Evolutionary conservation across 2,888 invertebrate genomes (phyloP), one percentile per base, ranked within the genome.

Genomic region (Dolichopus griseipennis): DNA sequence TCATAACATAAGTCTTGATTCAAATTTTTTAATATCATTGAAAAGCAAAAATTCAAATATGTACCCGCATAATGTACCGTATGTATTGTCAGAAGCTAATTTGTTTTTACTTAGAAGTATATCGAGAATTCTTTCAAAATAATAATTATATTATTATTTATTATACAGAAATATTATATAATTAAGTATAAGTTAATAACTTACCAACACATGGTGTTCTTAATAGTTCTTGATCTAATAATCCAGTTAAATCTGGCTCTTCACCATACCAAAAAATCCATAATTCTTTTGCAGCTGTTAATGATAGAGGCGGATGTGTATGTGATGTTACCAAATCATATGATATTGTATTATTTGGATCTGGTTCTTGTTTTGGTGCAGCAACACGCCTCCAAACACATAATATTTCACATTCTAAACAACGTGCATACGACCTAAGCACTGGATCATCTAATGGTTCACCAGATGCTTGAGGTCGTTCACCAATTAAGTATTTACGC

Each of bases 261-360:
- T 97, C 96, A 78, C 97, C 97, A 84, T 98, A 99, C 98, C 98
- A 99, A 85, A 99, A 99, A 82, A 99, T 93, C 98, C 98, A 99
- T 71, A 99, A 87, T 83, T 99, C 98, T 85, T 97, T 98, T 82
- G 93, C 90, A 78, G 92, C 90, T 79, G 90, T 88, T 75, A 93
- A 85, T 75, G 91, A 90, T 76, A 93, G 87, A 73, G 92, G 91
- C 78, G 90, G 90, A 78, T 88, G 88, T 78, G 81, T 79, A 84
- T 84, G 77, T 83, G 85, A 79, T 73, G 78, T 77, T 68, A 77
- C 78, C 71, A 79, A 79, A 73, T 80, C 81, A 75, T 76, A 81
- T 72, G 76, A 76, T 85, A 85, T 78, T 83, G 84, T 77, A 83
- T 77, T 79, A 70, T 73, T 72, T 70, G 82, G 79, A 77, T 81